Evolutionary conservation across 2,113 vertebrate species (phyloP).

Genomic region (Lycocorax pyrrhopterus): DNA sequence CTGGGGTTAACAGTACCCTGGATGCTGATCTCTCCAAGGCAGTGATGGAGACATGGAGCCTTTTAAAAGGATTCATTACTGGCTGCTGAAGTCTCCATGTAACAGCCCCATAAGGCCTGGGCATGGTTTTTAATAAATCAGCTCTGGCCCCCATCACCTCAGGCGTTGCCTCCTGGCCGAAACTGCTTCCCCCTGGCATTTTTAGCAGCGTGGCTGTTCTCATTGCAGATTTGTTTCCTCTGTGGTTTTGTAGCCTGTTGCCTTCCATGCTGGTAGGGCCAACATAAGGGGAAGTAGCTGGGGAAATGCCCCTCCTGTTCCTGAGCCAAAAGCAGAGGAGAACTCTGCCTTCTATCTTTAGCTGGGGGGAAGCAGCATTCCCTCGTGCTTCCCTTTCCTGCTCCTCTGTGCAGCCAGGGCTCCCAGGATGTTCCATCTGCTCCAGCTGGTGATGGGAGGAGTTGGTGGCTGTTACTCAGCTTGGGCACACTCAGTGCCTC

Average conservation of each 20-base stretch:
- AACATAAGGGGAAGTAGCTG: conserved; percentile 40
- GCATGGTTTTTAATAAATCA: neutral
- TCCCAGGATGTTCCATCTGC: accelerated
- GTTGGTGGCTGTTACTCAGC: neutral
- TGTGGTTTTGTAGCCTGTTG: conserved; percentile 34
- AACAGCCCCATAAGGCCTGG: neutral
- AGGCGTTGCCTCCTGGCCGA: neutral
- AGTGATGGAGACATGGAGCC: neutral
- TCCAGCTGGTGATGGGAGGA: neutral
- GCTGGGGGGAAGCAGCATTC: conserved; percentile 32
- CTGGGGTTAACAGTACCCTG: neutral
- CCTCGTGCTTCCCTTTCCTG: conserved; percentile 54
- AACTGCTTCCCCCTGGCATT: conserved; percentile 5
- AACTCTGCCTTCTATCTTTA: conserved; percentile 43
- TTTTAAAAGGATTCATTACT: neutral
- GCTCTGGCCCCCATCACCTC: neutral
- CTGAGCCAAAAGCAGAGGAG: conserved; percentile 35
- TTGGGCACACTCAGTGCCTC: neutral
- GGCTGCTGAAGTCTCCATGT: neutral
- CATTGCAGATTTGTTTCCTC: conserved; percentile 16
- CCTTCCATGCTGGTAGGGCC: neutral
- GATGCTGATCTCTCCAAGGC: neutral
- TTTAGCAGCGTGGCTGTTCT: neutral
- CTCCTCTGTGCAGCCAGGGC: neutral
- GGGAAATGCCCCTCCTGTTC: conserved; percentile 52